Base-by-base conservation (phyloP, 35 echinoderm and acorn worm genomes). In the Apostichopus parvimensis region DNA sequence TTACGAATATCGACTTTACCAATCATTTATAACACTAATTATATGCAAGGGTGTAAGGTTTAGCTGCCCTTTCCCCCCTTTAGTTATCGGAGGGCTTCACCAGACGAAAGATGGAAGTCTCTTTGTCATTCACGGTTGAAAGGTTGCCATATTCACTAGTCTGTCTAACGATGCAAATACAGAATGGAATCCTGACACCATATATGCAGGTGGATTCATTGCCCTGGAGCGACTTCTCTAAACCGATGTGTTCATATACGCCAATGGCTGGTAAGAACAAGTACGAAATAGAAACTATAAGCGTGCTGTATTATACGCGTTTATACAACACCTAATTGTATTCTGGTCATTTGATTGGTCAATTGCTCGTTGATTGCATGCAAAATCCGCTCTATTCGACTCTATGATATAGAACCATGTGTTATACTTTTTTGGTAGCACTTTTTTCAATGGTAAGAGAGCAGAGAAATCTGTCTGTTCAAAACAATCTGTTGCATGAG, bases 241-340 rank as follows among this genome's bases (percentile, higher is more conserved):
- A 75, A 75, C 71, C 71, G 71, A n/a, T 75, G 71, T 75, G 71
- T 75, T 75, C 20, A 75, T 75, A 75, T 18, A 75, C 71, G 2
- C 71, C 71, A 24, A 75, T 75, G 71, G 71, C 71, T 75, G 71
- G 71, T 75, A 22, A 75, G 71, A 18, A n/a, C 71, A 75, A 0
- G 6, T n/a, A 18, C 21, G 11, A 68, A 68, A 4, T 68, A 45
- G 2, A 45, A 45, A 4, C 34, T 45, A 45, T 45, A 45, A 45
- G 34, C 34, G 34, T 45, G 34, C 34, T 45, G 34, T 45, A 45
- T 45, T 45, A 45, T 45, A 45, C 2, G 34, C 2, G 34, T 25
- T 25, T 25, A 25, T 25, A 25, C 24, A 25, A 25, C 24, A 25
- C 24, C 24, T 25, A 25, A 25, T 25, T 25, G 24, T 25, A 25